phyloP scores from a whole-genome alignment of 2,888 invertebrate species.

The Brachypalpus laphriformis region DNA sequence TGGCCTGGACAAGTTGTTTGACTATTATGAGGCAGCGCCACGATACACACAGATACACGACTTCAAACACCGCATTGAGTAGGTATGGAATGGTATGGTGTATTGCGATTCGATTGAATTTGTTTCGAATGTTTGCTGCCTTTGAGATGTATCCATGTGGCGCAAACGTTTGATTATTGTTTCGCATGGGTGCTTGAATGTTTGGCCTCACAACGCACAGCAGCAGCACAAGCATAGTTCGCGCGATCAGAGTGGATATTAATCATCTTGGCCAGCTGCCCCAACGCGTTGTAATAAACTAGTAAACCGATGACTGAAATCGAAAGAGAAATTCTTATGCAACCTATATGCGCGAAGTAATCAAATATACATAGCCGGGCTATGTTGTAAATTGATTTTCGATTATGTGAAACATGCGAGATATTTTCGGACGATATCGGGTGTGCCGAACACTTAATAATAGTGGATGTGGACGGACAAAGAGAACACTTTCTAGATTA shows the following conservation, averaged over 20 bases:
- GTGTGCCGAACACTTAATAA: background rate
- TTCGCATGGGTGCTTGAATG: slow-evolving; percentile 19
- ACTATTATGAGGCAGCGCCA: slow-evolving; percentile 29
- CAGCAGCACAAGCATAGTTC: slow-evolving; percentile 9
- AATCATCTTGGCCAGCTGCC: background rate
- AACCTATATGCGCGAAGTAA: slow-evolving; percentile 17
- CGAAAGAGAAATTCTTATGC: slow-evolving; percentile 61
- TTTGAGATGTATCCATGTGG: background rate
- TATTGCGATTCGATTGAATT: slow-evolving; percentile 28
- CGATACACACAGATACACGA: slow-evolving; percentile 9
- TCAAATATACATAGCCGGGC: slow-evolving; percentile 11
- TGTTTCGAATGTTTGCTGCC: slow-evolving; percentile 28
- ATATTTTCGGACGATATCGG: background rate
- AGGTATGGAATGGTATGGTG: slow-evolving; percentile 7
- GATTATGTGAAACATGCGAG: slow-evolving; percentile 13
- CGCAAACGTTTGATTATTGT: slow-evolving; percentile 42
- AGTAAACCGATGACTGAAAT: slow-evolving; percentile 26
- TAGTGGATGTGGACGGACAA: no score
- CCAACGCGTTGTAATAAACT: slow-evolving; percentile 18
- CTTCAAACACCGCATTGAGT: slow-evolving; percentile 11
- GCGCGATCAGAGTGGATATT: slow-evolving; percentile 11
- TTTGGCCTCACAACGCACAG: no score
- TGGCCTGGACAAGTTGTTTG: slow-evolving; percentile 50
- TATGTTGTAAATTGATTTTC: slow-evolving; percentile 29
- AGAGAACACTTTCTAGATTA: no score